phyloP scores from a whole-genome alignment of 2,888 invertebrate species.

The Griposia aprilina region DNA sequence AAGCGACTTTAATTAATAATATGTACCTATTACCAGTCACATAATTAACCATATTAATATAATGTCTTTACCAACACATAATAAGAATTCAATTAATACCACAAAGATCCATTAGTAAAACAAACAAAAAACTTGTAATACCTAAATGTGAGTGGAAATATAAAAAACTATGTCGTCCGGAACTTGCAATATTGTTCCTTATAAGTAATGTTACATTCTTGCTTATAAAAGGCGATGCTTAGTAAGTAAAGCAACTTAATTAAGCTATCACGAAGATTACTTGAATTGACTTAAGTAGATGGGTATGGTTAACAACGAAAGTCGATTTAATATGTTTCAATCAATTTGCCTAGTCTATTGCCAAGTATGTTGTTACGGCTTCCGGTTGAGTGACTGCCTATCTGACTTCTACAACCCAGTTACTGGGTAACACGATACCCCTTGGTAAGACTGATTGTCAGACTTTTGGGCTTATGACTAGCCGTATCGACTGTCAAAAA shows the following conservation, averaged over 20 bases:
- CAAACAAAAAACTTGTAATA: conserved; percentile 59
- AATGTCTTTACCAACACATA: conserved; percentile 59
- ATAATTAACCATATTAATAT: conserved; percentile 43
- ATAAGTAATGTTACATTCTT: conserved; percentile 63
- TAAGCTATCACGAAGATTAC: conserved; percentile 56
- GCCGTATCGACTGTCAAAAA: no score
- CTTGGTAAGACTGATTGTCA: no score
- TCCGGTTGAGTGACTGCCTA: no score
- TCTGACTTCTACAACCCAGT: no score
- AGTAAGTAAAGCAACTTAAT: conserved; percentile 57
- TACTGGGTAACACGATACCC: no score
- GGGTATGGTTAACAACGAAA: not conserved
- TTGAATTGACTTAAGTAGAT: conserved; percentile 14
- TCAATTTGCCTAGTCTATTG: no score
- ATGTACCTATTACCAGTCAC: no score
- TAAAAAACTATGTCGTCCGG: conserved; percentile 50
- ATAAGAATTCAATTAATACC: conserved; percentile 55
- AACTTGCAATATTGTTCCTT: conserved; percentile 67
- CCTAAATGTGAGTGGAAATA: conserved; percentile 47
- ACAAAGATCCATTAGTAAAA: conserved; percentile 59
- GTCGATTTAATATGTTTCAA: not conserved
- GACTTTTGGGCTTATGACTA: no score
- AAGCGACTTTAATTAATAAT: no score
- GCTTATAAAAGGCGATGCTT: conserved; percentile 52
- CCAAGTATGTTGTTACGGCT: no score